Evolutionary conservation across 2,888 invertebrate species (phyloP).

Genomic region (Rhagium mordax): DNA sequence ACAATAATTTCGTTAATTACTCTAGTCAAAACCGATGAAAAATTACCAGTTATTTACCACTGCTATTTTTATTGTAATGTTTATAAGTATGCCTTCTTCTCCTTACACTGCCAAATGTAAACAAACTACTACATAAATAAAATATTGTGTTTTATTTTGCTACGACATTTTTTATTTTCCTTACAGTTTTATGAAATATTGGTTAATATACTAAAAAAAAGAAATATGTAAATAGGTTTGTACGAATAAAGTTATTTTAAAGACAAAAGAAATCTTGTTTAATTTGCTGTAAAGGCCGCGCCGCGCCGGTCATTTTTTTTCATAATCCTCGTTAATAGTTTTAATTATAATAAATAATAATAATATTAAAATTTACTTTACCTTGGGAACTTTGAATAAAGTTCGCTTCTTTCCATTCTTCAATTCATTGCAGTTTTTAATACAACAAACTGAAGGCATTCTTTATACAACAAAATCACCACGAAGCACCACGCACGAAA

Average conservation of each 20-base stretch:
- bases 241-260: conserved; percentile 20
- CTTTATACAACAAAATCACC: too few relatives aligned
- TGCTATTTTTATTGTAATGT: conserved; percentile 30
- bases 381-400: too few relatives aligned
- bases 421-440: too few relatives aligned
- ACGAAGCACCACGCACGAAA: too few relatives aligned
- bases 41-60: conserved; percentile 15
- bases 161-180: conserved; percentile 4
- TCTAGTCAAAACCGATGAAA: conserved; percentile 41
- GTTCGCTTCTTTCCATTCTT: too few relatives aligned
- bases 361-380: too few relatives aligned
- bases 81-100: too few relatives aligned
- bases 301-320: too few relatives aligned
- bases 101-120: conserved; percentile 69
- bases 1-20: conserved; percentile 29
- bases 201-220: conserved; percentile 1
- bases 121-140: conserved; percentile 57
- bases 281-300: background rate
- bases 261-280: background rate
- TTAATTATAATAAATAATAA: too few relatives aligned
- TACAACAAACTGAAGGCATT: too few relatives aligned
- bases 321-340: too few relatives aligned
- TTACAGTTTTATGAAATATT: background rate
- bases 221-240: conserved; percentile 30
- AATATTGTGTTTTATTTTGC: conserved; percentile 39